A percentile compares a stretch with the other conserved stretches of the same genome.
Conservation (phyloP, 2,113 vertebrate genomes). For the Sprattus sprattus region DNA sequence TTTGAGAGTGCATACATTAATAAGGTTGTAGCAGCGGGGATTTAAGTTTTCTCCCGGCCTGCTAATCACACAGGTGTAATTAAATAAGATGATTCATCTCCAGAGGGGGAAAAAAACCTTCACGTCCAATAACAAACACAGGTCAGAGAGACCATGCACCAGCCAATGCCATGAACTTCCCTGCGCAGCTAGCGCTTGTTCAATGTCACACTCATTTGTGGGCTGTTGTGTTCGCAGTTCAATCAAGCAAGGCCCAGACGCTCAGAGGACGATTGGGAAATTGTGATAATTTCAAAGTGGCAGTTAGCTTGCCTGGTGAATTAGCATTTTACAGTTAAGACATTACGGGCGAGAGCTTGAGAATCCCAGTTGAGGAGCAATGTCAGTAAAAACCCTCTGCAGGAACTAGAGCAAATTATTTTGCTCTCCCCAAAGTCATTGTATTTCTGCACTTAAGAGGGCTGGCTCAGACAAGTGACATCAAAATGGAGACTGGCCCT, state of each 20-base stretch:
- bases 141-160: conserved; percentile 43
- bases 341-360: neutral
- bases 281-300: neutral
- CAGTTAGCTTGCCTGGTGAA: conserved; percentile 4
- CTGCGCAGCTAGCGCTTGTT: conserved; percentile 12
- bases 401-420: neutral
- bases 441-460: neutral
- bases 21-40: conserved; percentile 48
- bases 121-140: conserved; percentile 36
- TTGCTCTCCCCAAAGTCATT: neutral
- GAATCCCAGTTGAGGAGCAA: neutral
- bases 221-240: neutral
- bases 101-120: neutral
- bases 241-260: conserved; percentile 4
- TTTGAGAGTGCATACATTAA: conserved; percentile 45
- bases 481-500: neutral
- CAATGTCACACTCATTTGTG: conserved; percentile 31
- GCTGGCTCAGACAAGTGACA: neutral
- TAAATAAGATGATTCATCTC: conserved; percentile 63
- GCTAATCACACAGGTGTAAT: conserved; percentile 59
- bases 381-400: neutral
- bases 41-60: conserved; percentile 37
- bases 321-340: conserved; percentile 1
- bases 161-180: conserved; percentile 18
- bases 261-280: neutral